Evolutionary conservation across 1,140 invertebrate species (phyloP).

Genomic region (silkworm (Bombyx mori)): DNA sequence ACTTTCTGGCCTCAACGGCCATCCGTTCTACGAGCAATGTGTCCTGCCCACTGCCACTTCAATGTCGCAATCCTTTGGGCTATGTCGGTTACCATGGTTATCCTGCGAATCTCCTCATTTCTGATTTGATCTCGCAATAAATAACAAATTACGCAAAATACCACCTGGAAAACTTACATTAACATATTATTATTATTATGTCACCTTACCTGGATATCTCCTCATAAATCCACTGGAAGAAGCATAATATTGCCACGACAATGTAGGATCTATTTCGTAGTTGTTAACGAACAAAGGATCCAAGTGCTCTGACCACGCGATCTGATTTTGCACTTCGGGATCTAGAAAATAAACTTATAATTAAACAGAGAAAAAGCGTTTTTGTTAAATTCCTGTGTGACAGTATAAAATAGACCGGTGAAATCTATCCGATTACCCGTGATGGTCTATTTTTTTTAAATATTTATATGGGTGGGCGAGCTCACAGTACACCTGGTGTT

Average conservation of each 20-base stretch:
- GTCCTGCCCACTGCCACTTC: no score
- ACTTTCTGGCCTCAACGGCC: no score
- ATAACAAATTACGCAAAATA: no score
- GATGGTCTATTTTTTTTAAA: neutral
- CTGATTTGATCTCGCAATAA: no score
- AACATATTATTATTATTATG: no score
- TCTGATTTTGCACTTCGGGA: constrained; percentile 84
- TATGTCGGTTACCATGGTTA: no score
- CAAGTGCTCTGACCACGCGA: constrained; percentile 93
- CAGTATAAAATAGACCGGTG: neutral
- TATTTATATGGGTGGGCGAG: neutral
- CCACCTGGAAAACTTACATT: no score
- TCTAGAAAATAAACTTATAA: constrained; percentile 67
- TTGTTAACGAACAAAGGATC: constrained; percentile 94
- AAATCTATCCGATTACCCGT: no score
- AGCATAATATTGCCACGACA: constrained; percentile 98
- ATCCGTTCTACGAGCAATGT: no score
- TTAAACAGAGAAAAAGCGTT: neutral
- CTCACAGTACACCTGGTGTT: no score
- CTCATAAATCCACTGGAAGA: constrained; percentile 92
- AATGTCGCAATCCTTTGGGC: no score
- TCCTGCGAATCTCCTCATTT: no score
- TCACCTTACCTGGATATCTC: constrained; percentile 86
- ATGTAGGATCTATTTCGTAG: constrained; percentile 89
- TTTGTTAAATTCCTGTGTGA: neutral